Conservation (phyloP, 64 coral and sea anemone genomes). For the Porites lutea region DNA sequence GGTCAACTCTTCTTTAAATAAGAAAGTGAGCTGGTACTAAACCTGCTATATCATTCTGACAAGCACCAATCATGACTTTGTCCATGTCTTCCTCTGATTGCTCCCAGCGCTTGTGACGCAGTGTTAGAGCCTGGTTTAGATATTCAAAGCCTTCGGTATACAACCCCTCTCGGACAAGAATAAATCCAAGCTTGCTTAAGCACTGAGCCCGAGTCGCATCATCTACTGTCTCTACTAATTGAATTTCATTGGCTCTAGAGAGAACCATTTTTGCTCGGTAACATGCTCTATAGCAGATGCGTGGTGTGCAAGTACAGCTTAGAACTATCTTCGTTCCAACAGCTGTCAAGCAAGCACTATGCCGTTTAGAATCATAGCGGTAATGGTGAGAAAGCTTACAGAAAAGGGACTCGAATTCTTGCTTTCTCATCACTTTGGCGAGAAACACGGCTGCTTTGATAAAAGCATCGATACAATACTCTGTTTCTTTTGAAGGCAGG, state of each 20-base stretch:
- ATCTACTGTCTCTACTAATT: not conserved
- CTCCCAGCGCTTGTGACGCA: not conserved
- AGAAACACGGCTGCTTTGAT: slow-evolving; percentile 53
- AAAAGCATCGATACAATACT: slow-evolving; percentile 35
- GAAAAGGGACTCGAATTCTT: slow-evolving; percentile 53
- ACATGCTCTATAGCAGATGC: slow-evolving; percentile 27
- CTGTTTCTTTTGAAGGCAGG: not conserved
- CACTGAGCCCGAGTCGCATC: slow-evolving; percentile 59
- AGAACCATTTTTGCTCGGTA: slow-evolving; percentile 7
- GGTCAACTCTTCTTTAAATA: too few species aligned
- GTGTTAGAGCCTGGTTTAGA: not conserved
- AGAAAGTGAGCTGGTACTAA: not conserved
- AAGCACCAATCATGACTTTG: slow-evolving; percentile 45
- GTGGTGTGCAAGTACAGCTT: slow-evolving; percentile 47
- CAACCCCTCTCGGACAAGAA: not conserved
- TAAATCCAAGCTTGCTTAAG: slow-evolving; percentile 56
- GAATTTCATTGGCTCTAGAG: slow-evolving; percentile 16
- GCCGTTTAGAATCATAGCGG: not conserved
- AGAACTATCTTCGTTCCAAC: slow-evolving; percentile 63
- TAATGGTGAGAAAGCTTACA: slow-evolving; percentile 24
- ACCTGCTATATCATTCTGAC: slow-evolving; percentile 66
- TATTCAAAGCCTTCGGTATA: not conserved
- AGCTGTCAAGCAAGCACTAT: slow-evolving; percentile 11
- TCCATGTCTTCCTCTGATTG: not conserved
- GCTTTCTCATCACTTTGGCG: slow-evolving; percentile 51